Conservation (phyloP, 2,888 invertebrate genomes). For the Lithosia quadra region DNA sequence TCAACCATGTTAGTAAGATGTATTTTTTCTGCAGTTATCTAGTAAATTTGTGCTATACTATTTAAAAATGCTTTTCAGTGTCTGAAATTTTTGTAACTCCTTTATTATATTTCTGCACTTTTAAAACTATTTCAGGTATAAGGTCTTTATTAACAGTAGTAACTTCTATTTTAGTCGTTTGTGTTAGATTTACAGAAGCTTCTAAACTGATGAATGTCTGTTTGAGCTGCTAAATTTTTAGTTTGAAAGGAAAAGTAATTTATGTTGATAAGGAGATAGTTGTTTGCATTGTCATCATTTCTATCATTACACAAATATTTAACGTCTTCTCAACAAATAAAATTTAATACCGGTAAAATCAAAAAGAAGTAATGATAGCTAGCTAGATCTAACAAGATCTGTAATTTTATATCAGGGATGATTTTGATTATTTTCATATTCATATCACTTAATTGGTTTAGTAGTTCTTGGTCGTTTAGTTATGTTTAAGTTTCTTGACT, state of each 20-base stretch:
- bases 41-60: too few relatives aligned
- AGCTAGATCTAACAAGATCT: too few relatives aligned
- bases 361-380: too few relatives aligned
- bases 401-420: too few relatives aligned
- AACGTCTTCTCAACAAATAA: neutral
- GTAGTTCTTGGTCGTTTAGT: neutral
- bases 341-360: neutral
- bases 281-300: slow-evolving; percentile 4
- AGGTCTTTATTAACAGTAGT: too few relatives aligned
- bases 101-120: neutral
- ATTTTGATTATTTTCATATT: too few relatives aligned
- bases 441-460: too few relatives aligned
- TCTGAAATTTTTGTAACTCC: neutral
- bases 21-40: too few relatives aligned
- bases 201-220: neutral
- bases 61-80: neutral
- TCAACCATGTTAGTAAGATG: neutral
- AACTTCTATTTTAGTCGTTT: neutral
- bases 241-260: neutral
- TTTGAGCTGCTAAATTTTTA: neutral
- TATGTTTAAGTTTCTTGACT: neutral
- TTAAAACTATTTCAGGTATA: neutral
- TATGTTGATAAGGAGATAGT: neutral
- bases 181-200: neutral
- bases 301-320: neutral